phyloP scores from a whole-genome alignment of 2,797 vertebrate genomes.

The Phoxinus dragarum region DNA sequence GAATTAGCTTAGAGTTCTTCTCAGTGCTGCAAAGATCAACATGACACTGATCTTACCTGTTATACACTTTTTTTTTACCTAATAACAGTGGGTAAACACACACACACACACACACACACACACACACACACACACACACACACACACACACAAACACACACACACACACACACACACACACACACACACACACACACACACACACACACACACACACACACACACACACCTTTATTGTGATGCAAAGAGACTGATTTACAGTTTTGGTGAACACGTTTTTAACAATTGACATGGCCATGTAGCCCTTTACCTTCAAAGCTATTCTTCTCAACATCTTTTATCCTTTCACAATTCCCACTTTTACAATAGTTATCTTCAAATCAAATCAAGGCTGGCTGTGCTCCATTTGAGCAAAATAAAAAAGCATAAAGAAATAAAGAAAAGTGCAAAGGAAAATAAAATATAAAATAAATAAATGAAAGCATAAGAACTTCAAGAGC shows the following conservation, averaged over 20 bases:
- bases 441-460: not conserved
- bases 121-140: no score
- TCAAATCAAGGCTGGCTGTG: not conserved
- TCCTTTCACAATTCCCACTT: not conserved
- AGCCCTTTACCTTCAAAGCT: not conserved
- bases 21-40: not conserved
- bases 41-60: not conserved
- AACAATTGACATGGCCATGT: not conserved
- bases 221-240: no score
- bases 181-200: no score
- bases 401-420: not conserved
- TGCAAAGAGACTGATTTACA: no score
- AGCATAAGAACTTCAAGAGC: not conserved
- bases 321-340: not conserved
- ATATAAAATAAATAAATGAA: not conserved
- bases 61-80: no score
- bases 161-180: no score
- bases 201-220: no score
- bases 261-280: no score
- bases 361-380: not conserved
- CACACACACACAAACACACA: no score
- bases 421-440: conserved; percentile 5
- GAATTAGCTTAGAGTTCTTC: not conserved
- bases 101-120: no score
- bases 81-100: no score